Percentiles rank a stretch among this genome's conserved stretches.
These are phyloP conservation scores for Netelia virgata DNA, from an alignment of 2,888 invertebrate species.

Conservation along the genomic window DNA sequence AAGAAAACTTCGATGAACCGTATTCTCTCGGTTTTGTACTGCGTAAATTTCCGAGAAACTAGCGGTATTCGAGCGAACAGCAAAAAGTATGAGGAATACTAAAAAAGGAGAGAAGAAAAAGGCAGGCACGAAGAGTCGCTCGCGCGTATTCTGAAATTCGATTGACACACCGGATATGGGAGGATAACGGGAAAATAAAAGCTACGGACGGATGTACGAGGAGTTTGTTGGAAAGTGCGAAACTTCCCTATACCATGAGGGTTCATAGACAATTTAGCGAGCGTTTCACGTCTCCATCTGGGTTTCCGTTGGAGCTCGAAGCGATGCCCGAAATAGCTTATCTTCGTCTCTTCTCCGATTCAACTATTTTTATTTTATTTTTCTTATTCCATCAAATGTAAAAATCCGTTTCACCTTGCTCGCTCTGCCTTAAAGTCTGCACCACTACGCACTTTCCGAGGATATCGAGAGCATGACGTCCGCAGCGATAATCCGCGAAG, in stretches of 20 bases:
- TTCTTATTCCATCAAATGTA: too few relatives aligned
- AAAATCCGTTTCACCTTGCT: background rate
- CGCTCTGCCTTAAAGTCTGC: background rate
- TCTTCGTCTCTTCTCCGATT: too few relatives aligned
- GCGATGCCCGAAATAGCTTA: too few relatives aligned
- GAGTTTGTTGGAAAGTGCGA: slow-evolving; percentile 61
- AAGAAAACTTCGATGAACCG: background rate
- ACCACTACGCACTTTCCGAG: background rate
- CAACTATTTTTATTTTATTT: too few relatives aligned
- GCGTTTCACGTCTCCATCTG: too few relatives aligned
- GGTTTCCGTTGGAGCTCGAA: too few relatives aligned
- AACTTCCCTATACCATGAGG: slow-evolving; percentile 21
- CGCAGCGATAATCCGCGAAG: background rate
- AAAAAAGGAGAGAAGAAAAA: slow-evolving; percentile 59
- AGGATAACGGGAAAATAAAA: slow-evolving; percentile 76
- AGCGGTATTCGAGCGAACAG: slow-evolving; percentile 78
- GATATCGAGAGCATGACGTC: background rate
- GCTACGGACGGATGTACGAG: background rate
- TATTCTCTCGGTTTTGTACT: slow-evolving; percentile 30
- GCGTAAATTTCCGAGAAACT: slow-evolving; percentile 80
- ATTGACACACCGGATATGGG: slow-evolving; percentile 55
- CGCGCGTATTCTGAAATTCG: slow-evolving; percentile 35
- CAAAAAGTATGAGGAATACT: slow-evolving; percentile 22
- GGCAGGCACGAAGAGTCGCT: slow-evolving; percentile 19
- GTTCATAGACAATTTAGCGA: too few relatives aligned